Evolutionary conservation across 1,140 invertebrate genomes (phyloP), one percentile per base, ranked within the genome.

Genomic region (fruit fly (Drosophila melanogaster)): DNA sequence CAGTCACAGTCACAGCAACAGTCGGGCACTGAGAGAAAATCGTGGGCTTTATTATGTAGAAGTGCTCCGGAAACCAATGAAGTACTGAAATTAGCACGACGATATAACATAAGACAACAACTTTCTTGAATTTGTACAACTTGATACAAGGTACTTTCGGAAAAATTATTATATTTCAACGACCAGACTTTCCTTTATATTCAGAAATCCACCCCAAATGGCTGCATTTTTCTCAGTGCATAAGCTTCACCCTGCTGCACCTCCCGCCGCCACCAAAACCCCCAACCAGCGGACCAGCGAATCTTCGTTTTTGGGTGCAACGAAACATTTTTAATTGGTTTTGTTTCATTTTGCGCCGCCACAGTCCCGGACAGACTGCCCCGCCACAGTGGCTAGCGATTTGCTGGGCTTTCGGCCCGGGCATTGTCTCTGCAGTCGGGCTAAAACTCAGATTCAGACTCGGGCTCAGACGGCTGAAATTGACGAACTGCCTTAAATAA

Each of bases 291-390:
- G 43, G 43, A 15, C 33, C 65, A 59, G 35, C 55, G 78, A 80
- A 85, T 72, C 83, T 83, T 83, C 84, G 83, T 87, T 84, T 89
- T 89, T 89, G 85, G 85, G 84, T 89, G 79, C 86, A 90, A 90
- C 79, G 79, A 90, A 90, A 90, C 86, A 90, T 90, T 90, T 90
- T 90, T 90, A 90, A 90, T 90, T 90, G 86, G 86, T 90, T 90
- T 90, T 90, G 86, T 90, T 90, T 90, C 86, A 87, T 89, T 89
- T 86, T 86, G 78, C 77, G 81, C 77, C 77, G 73, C 74, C 74
- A 79, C 81, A 67, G 70, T 38, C 60, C 53, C 30, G 76, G 53
- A 51, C 33, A 58, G 76, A 61, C 67, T 51, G 64, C 37, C 81
- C 81, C 83, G 81, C 83, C 79, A 83, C 79, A 84, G 84, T 86